Conservation (phyloP, 37 sponge, comb jelly and placozoan genomes). For the Lycopodina hypogea region DNA sequence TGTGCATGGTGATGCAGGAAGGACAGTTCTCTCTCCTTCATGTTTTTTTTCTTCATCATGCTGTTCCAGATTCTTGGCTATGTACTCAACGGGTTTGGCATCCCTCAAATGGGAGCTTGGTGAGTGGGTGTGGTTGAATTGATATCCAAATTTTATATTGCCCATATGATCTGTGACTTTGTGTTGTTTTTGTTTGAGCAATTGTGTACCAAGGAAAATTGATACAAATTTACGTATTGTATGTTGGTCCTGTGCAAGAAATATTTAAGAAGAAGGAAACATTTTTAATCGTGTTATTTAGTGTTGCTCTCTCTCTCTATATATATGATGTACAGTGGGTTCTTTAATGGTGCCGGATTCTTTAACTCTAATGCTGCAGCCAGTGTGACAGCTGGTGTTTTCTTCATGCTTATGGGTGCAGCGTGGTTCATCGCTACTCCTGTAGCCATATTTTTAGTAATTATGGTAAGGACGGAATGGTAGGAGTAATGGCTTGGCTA, state of each 20-base stretch:
- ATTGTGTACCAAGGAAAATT: too few species aligned
- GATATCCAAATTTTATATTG: not conserved
- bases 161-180: too few species aligned
- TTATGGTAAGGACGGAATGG: constrained; percentile 40
- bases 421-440: constrained; percentile 32
- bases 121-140: constrained; percentile 21
- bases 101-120: constrained; percentile 52
- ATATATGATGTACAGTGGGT: constrained; percentile 62
- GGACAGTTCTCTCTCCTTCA: constrained; percentile 86
- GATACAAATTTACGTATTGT: too few species aligned
- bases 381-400: constrained; percentile 26
- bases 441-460: constrained; percentile 28
- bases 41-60: constrained; percentile 91
- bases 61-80: constrained; percentile 59
- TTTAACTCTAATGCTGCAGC: not conserved
- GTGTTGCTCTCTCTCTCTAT: too few species aligned
- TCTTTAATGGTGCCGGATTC: constrained; percentile 40
- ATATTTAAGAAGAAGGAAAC: too few species aligned
- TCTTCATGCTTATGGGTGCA: constrained; percentile 53
- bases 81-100: constrained; percentile 52
- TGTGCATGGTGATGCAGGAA: constrained; percentile 54
- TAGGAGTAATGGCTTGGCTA: too few species aligned
- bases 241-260: too few species aligned
- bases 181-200: too few species aligned
- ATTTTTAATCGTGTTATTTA: too few species aligned